Evolutionary conservation across 2,888 invertebrate species (phyloP).

Genomic region (Aquatica leii): DNA sequence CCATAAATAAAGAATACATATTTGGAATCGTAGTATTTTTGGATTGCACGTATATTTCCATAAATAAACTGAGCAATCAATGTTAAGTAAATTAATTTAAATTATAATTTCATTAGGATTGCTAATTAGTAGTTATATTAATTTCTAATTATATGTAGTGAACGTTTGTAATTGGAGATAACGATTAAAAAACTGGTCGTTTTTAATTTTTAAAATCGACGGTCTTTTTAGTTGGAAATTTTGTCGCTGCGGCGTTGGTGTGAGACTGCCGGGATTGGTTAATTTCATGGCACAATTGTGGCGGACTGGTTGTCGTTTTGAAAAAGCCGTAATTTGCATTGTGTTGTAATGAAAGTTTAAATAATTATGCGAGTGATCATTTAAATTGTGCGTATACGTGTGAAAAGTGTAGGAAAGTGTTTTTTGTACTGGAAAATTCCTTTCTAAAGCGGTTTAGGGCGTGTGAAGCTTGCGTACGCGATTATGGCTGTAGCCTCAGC

Average conservation of each 20-base stretch:
- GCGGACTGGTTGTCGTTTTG: constrained; percentile 56
- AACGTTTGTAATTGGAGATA: too few relatives aligned
- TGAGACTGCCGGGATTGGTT: constrained; percentile 50
- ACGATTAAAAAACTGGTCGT: too few relatives aligned
- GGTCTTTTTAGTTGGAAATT: constrained; percentile 15
- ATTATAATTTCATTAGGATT: too few relatives aligned
- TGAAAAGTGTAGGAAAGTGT: constrained; percentile 13
- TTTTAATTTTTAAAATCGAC: background rate
- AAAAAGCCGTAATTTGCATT: constrained; percentile 52
- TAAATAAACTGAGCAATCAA: too few relatives aligned
- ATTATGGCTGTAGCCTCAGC: constrained; percentile 54
- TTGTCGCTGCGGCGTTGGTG: constrained; percentile 34
- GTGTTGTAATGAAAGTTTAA: constrained; percentile 20
- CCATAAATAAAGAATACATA: too few relatives aligned
- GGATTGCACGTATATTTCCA: too few relatives aligned
- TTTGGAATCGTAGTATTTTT: too few relatives aligned
- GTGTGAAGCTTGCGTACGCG: constrained; percentile 39
- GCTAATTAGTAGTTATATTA: too few relatives aligned
- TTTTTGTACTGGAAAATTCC: background rate
- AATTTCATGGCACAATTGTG: constrained; percentile 52
- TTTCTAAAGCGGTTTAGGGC: constrained; percentile 24
- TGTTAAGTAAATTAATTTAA: too few relatives aligned
- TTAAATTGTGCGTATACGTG: constrained; percentile 6
- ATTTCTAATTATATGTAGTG: too few relatives aligned
- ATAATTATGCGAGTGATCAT: background rate